A percentile compares a stretch with the other conserved stretches of the same genome.
phyloP scores from a whole-genome alignment of 2,113 vertebrate species.

The Deroptyus accipitrinus region DNA sequence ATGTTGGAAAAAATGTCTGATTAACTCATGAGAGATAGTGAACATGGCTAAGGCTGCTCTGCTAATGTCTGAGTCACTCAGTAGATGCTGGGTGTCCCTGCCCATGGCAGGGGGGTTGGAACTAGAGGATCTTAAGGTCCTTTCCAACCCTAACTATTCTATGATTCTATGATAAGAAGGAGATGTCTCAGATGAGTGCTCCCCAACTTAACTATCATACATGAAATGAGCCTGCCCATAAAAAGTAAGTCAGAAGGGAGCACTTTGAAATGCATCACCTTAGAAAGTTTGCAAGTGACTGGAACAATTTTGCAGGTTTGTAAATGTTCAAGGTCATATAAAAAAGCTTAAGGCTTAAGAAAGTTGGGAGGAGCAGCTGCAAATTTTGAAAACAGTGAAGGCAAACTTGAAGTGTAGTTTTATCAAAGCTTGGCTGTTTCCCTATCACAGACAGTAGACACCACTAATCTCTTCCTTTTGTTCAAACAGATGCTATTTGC shows the following conservation, averaged over 20 bases:
- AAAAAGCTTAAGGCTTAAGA: conserved; percentile 15
- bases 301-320: background rate
- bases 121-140: too few relatives aligned
- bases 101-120: too few relatives aligned
- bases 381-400: conserved; percentile 31
- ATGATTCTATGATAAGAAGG: background rate
- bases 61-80: conserved; percentile 40
- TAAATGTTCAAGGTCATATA: conserved; percentile 11
- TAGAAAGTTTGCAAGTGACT: background rate
- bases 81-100: background rate
- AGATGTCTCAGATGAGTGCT: background rate
- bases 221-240: background rate
- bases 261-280: background rate
- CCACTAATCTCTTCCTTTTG: conserved; percentile 42
- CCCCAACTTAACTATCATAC: background rate
- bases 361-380: conserved; percentile 23
- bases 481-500: conserved; percentile 47
- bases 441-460: background rate
- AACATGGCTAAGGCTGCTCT: conserved; percentile 43
- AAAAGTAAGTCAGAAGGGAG: background rate
- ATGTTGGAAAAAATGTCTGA: conserved; percentile 2
- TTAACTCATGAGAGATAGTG: conserved; percentile 30
- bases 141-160: too few relatives aligned
- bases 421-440: conserved; percentile 31
- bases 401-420: background rate